Percentiles rank a stretch among this genome's conserved stretches.
Evolutionary conservation across 2,888 invertebrate species (phyloP).

Genomic region (Leptarthrus brevirostris): DNA sequence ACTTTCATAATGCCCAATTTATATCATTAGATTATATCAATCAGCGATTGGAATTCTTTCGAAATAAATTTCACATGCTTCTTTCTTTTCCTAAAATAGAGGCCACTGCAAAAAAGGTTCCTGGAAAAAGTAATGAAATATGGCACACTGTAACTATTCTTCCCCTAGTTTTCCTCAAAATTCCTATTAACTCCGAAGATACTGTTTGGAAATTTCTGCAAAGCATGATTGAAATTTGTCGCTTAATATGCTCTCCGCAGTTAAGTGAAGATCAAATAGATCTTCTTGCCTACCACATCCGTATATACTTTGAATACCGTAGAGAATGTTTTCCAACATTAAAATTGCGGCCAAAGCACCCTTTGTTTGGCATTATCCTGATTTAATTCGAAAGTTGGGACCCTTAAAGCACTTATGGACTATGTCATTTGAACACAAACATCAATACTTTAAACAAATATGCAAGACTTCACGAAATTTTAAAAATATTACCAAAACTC

Average conservation of each 20-base stretch:
- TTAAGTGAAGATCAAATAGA: background rate
- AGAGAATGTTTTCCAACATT: constrained; percentile 48
- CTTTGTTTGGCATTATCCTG: constrained; percentile 53
- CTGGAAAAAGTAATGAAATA: constrained; percentile 25
- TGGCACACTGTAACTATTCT: background rate
- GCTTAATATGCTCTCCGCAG: constrained; percentile 13
- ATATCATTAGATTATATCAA: constrained; percentile 14
- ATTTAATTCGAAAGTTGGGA: constrained; percentile 49
- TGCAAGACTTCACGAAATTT: constrained; percentile 55
- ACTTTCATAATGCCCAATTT: background rate
- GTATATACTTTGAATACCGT: constrained; percentile 28
- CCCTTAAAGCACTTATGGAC: constrained; percentile 53
- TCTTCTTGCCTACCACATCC: background rate
- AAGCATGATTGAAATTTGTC: constrained; percentile 16
- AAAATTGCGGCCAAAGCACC: constrained; percentile 48
- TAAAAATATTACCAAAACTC: constrained; percentile 49
- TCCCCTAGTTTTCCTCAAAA: background rate
- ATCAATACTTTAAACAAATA: constrained; percentile 56
- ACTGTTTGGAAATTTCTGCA: constrained; percentile 7
- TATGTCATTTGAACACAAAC: constrained; percentile 57
- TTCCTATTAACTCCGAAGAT: background rate
- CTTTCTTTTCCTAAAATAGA: constrained; percentile 14
- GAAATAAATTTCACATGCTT: background rate
- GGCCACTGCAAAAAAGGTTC: background rate
- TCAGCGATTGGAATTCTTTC: background rate